A percentile compares a stretch with the other conserved stretches of the same genome.
phyloP scores from a whole-genome alignment of 2,888 invertebrate species.

The Colletes collaris region DNA sequence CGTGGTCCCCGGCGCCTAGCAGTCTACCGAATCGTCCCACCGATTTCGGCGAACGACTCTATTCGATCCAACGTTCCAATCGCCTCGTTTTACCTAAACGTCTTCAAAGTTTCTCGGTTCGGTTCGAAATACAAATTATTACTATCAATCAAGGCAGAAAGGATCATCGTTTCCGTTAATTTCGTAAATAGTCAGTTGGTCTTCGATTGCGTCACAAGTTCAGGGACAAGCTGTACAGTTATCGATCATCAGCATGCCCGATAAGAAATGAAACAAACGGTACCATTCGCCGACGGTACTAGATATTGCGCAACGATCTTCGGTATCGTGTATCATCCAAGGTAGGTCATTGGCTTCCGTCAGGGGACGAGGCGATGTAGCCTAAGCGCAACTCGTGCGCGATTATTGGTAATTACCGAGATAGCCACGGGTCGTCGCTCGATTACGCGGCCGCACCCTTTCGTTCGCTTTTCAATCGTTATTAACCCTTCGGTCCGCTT shows the following conservation, averaged over 20 bases:
- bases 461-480: conserved; percentile 43
- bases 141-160: too few species aligned
- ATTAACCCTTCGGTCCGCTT: conserved; percentile 39
- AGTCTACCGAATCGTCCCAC: conserved; percentile 43
- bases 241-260: conserved; percentile 1
- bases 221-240: neutral
- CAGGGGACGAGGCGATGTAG: neutral
- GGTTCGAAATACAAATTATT: too few species aligned
- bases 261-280: conserved; percentile 1
- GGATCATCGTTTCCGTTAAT: too few species aligned
- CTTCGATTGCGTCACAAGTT: neutral
- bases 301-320: conserved; percentile 10
- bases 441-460: conserved; percentile 28
- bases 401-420: conserved; percentile 49
- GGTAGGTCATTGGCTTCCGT: conserved; percentile 31
- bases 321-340: conserved; percentile 17
- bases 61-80: neutral
- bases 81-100: too few species aligned
- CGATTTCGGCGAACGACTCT: conserved; percentile 29
- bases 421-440: conserved; percentile 33
- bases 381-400: conserved; percentile 7
- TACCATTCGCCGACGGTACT: neutral
- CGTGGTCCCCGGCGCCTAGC: conserved; percentile 55
- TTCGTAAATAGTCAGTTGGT: neutral
- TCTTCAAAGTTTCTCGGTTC: too few species aligned